Base-by-base conservation (phyloP, 1,140 invertebrate genomes). In the Tigriopus japonicus region DNA sequence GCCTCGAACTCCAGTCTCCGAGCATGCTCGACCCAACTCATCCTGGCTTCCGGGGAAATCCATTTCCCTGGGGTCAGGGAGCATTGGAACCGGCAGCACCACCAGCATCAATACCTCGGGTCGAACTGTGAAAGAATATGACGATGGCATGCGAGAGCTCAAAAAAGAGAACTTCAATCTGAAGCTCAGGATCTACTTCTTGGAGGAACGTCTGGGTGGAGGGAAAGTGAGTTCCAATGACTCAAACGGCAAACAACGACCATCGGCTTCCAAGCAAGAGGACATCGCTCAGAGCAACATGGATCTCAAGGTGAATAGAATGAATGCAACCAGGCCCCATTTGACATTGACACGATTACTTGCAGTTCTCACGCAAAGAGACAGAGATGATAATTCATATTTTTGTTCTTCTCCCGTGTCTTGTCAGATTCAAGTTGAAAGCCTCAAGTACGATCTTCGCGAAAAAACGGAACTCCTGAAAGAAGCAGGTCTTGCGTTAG, bases 161-260 rank as follows among this genome's bases (percentile, higher is more conserved):
- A 81, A 84, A 62, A 91, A 91, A 67, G 89, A 93, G 68, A 93
- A 93, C 71, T 94, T 93, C 68, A 86, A 88, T 71, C 73, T 93
- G 0, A 93, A 92, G 71, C 72, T 92, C 52, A 76, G 87, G 24
- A 85, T 94, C 62, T 93, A 90, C 72, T 87, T 91, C 69, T 73
- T 92, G 53, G 87, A 94, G 69, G 88, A 93, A 71, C 78, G 82
- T 64, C 79, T 87, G 71, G 81, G 82, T 63, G 66, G 73, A 68
- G 62, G 75, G 1, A 35, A 35, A 35, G 28, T 35, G 28, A 71
- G 72, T 1, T 78, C 82, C 64, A 76, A 76, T 53, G 63, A 65
- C 24, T 49, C 45, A 15, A 49, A 49, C 10, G n/a, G n/a, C n/a
- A 35, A 35, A 9, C 28, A 35, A 35, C 28, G 28, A 9, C 28